A percentile compares a stretch with the other conserved stretches of the same genome.
These are phyloP conservation scores for Tolmerus cingulatus DNA, from an alignment of 2,888 invertebrate species.

Conservation along the genomic window DNA sequence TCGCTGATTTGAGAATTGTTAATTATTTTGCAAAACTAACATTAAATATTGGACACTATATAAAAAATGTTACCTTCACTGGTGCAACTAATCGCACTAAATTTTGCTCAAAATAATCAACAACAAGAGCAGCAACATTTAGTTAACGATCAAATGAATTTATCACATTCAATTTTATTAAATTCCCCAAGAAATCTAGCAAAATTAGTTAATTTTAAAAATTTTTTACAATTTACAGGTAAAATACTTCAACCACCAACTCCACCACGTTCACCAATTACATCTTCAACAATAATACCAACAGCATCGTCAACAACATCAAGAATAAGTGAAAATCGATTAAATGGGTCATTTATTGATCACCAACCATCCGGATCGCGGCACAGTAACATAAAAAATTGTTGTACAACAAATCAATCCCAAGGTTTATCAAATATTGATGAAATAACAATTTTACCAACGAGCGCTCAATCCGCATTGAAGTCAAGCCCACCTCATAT, in stretches of 20 bases:
- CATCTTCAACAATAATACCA: not conserved
- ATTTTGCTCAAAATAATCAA: conserved; percentile 11
- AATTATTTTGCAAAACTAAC: not conserved
- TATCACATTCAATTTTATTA: not conserved
- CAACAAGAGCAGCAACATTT: not conserved
- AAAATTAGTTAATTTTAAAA: not conserved
- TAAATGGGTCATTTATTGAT: conserved; percentile 56
- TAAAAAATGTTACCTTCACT: not conserved
- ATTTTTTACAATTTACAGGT: conserved; percentile 17
- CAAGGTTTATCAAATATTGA: not conserved
- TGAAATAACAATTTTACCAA: conserved; percentile 9
- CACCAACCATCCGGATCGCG: conserved; percentile 58
- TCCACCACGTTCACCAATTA: conserved; percentile 50
- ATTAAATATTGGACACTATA: not conserved
- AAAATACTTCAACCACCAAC: conserved; percentile 48
- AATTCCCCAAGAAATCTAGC: not conserved
- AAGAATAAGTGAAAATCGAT: conserved; percentile 54
- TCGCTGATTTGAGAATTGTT: not conserved
- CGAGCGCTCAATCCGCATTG: not conserved
- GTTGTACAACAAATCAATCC: not conserved
- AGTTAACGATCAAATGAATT: not conserved
- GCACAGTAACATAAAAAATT: not conserved
- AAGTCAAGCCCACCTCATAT: conserved; percentile 29
- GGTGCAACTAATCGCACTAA: conserved; percentile 27
- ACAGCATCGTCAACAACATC: not conserved